These are phyloP conservation scores for Microplitis deprimator DNA, from an alignment of 2,888 invertebrate species.

Conservation along the genomic window DNA sequence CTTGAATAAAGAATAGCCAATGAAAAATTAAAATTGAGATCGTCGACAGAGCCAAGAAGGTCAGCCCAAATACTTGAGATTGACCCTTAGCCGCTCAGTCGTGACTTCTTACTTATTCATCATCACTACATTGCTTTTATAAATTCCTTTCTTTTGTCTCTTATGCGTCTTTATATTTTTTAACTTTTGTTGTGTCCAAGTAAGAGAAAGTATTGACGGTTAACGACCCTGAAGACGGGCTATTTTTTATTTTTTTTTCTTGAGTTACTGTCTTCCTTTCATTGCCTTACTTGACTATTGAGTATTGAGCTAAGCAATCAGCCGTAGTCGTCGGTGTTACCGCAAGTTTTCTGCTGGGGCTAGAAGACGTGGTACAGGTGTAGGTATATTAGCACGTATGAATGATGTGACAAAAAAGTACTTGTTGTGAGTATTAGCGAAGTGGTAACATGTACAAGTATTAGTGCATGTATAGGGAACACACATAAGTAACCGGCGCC, in stretches of 20 bases:
- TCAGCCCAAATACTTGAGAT: slow-evolving; percentile 24
- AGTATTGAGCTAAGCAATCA: not conserved
- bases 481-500: slow-evolving; percentile 60
- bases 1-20: not conserved
- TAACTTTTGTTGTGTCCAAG: not conserved
- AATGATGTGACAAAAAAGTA: slow-evolving; percentile 29
- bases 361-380: not conserved
- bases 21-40: slow-evolving; percentile 33
- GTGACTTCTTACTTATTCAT: not conserved
- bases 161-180: not conserved
- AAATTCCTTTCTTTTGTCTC: not conserved
- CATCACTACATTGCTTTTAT: slow-evolving; percentile 5
- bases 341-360: not conserved
- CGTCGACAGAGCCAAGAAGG: slow-evolving; percentile 33
- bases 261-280: not conserved
- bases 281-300: slow-evolving; percentile 19
- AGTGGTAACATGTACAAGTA: slow-evolving; percentile 11
- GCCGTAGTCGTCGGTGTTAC: not conserved
- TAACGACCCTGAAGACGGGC: slow-evolving; percentile 24
- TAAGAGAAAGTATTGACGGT: slow-evolving; percentile 18
- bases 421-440: slow-evolving; percentile 3
- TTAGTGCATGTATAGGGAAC: slow-evolving; percentile 25
- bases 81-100: slow-evolving; percentile 24
- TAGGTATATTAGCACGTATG: slow-evolving; percentile 16
- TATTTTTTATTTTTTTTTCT: slow-evolving; percentile 8